Conservation (phyloP, 2,888 invertebrate genomes). For the Hermodice carunculata region DNA sequence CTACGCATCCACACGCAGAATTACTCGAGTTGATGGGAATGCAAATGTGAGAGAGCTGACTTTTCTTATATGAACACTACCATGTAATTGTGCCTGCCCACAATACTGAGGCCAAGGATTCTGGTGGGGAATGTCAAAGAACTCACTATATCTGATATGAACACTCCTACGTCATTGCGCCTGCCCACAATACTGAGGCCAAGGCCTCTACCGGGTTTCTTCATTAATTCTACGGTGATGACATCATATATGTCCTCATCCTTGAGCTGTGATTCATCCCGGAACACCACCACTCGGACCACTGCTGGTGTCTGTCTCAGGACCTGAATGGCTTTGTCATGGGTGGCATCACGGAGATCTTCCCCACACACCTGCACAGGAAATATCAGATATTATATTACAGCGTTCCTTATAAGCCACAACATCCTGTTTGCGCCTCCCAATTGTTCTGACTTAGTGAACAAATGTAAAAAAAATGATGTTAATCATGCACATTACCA, state of each 20-base stretch:
- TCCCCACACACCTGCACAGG: constrained; percentile 80
- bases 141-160: constrained; percentile 92
- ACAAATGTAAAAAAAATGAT: no score
- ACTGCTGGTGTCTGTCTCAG: constrained; percentile 87
- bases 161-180: constrained; percentile 82
- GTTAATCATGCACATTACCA: no score
- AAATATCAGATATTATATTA: background rate
- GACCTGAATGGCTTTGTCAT: constrained; percentile 81
- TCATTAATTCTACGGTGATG: constrained; percentile 80
- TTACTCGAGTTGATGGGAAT: no score
- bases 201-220: constrained; percentile 85
- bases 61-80: constrained; percentile 95
- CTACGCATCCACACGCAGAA: no score
- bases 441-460: no score
- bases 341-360: constrained; percentile 84
- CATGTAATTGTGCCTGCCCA: constrained; percentile 78
- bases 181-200: constrained; percentile 84
- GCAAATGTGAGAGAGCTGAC: no score
- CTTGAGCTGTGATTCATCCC: constrained; percentile 70
- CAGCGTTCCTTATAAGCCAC: no score
- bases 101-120: constrained; percentile 80
- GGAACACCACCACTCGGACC: constrained; percentile 85
- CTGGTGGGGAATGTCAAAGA: no score
- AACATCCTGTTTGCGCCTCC: no score
- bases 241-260: constrained; percentile 78